Percentiles rank a stretch among this genome's conserved stretches.
Evolutionary conservation across 2,888 invertebrate species (phyloP).

Genomic region (Polydrusus cervinus): DNA sequence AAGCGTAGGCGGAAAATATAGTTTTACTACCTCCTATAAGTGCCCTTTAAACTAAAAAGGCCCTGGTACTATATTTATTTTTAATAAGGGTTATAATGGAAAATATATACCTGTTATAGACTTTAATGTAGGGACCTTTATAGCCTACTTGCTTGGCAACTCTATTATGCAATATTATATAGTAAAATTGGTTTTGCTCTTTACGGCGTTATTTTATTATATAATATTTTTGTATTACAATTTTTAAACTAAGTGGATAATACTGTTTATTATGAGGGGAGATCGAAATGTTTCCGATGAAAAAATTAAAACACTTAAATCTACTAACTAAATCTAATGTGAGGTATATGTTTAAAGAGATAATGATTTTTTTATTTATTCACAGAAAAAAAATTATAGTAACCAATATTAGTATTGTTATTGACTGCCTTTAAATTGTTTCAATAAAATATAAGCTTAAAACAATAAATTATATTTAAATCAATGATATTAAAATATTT

Average conservation of each 20-base stretch:
- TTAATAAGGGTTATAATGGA: conserved; percentile 3
- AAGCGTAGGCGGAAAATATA: not conserved
- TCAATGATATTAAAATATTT: too few relatives aligned
- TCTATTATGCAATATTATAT: conserved; percentile 2
- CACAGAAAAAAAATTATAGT: too few relatives aligned
- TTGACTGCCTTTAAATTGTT: too few relatives aligned
- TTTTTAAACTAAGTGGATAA: not conserved
- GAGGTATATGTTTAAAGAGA: too few relatives aligned
- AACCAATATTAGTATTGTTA: too few relatives aligned
- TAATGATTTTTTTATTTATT: too few relatives aligned
- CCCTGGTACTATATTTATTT: conserved; percentile 5
- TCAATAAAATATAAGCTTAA: too few relatives aligned
- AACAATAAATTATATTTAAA: too few relatives aligned
- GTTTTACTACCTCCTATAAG: not conserved
- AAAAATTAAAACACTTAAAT: too few relatives aligned
- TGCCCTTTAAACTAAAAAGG: not conserved
- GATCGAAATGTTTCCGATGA: too few relatives aligned
- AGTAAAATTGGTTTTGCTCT: not conserved
- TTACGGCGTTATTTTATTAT: not conserved
- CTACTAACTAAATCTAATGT: too few relatives aligned
- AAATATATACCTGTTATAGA: conserved; percentile 11
- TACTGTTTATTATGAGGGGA: not conserved
- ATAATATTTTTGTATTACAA: not conserved
- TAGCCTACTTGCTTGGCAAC: not conserved
- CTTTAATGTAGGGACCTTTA: not conserved